phyloP scores from a whole-genome alignment of 2,113 vertebrate species.

The Esox niger region DNA sequence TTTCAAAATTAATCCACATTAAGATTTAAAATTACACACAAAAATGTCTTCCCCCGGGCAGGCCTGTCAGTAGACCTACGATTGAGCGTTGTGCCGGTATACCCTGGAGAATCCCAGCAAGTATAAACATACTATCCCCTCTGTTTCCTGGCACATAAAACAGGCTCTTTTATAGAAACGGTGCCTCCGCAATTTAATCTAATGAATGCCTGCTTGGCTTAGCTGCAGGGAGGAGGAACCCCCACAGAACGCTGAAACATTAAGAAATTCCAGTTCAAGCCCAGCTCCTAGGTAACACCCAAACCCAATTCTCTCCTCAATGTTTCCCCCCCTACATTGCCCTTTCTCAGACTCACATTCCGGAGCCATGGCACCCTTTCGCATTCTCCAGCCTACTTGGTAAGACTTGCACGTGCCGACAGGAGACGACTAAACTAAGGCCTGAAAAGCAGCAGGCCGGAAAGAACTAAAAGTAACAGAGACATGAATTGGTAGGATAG shows the following conservation, averaged over 20 bases:
- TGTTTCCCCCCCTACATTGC: too few relatives aligned
- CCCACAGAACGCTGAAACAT: not conserved
- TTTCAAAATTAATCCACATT: not conserved
- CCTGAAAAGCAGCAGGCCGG: not conserved
- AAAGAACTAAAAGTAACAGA: not conserved
- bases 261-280: slow-evolving; percentile 34
- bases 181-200: not conserved
- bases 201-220: not conserved
- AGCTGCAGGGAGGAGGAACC: not conserved
- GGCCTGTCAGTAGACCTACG: too few relatives aligned
- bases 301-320: slow-evolving; percentile 1
- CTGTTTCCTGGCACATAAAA: not conserved
- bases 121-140: not conserved
- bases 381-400: not conserved
- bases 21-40: too few relatives aligned
- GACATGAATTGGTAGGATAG: not conserved
- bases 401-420: not conserved
- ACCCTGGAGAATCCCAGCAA: not conserved
- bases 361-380: not conserved
- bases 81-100: not conserved
- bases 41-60: too few relatives aligned
- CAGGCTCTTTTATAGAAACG: too few relatives aligned
- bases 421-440: not conserved
- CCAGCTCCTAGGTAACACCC: slow-evolving; percentile 45
- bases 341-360: not conserved